phyloP scores from a whole-genome alignment of 2,113 vertebrate species.

The Silurus glanis region DNA sequence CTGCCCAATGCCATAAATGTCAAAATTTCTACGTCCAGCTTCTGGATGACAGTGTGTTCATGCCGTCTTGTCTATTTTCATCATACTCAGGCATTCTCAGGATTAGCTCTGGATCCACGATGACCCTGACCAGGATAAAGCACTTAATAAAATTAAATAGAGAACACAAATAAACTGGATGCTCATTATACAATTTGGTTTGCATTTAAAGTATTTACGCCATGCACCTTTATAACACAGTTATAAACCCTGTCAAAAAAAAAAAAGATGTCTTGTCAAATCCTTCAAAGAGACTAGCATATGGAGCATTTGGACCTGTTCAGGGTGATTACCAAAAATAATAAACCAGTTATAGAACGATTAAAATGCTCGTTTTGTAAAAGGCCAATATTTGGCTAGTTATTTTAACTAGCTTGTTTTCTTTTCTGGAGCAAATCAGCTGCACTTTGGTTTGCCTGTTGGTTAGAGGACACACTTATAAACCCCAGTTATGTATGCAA shows the following conservation, averaged over 20 bases:
- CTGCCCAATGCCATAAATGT: too few relatives aligned
- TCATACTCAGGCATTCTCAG: not conserved
- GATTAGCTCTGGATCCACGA: not conserved
- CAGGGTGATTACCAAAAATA: not conserved
- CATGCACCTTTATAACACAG: not conserved
- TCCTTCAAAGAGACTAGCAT: not conserved
- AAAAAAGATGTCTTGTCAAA: not conserved
- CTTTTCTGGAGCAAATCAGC: slow-evolving; percentile 2
- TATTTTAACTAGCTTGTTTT: not conserved
- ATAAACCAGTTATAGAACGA: not conserved
- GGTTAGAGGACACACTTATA: slow-evolving; percentile 33
- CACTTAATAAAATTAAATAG: not conserved
- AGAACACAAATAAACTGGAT: not conserved
- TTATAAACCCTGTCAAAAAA: not conserved
- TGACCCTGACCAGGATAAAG: not conserved
- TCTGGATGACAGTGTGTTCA: not conserved
- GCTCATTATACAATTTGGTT: not conserved
- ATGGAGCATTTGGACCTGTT: not conserved
- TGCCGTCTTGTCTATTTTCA: not conserved
- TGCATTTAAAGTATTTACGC: not conserved
- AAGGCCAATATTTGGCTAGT: not conserved
- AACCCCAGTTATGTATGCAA: slow-evolving; percentile 30
- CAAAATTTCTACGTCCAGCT: not conserved
- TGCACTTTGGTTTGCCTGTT: slow-evolving; percentile 33
- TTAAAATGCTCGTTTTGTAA: not conserved